phyloP scores from a whole-genome alignment of 1,140 invertebrate genomes.

The Drosophila tsacasi region DNA sequence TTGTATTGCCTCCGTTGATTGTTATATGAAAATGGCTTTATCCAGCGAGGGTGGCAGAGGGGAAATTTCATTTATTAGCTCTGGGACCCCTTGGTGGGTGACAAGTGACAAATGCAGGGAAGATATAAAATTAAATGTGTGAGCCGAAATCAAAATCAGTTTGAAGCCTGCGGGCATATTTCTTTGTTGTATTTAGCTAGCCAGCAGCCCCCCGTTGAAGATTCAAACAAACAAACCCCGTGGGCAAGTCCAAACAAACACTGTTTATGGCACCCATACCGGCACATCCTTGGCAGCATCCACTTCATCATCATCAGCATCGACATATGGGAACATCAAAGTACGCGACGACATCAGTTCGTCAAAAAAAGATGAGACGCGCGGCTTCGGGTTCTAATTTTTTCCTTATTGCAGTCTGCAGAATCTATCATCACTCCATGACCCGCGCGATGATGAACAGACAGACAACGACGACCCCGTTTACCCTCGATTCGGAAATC shows the following conservation, averaged over 20 bases:
- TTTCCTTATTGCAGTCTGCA: conserved; percentile 56
- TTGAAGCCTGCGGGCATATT: conserved; percentile 21
- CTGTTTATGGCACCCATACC: conserved; percentile 10
- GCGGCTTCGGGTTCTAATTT: conserved; percentile 60
- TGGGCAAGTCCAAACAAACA: conserved; percentile 52
- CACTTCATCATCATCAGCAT: conserved; percentile 24
- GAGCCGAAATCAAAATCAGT: conserved; percentile 60
- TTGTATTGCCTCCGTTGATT: conserved; percentile 67
- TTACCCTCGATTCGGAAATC: conserved; percentile 31
- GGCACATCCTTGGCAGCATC: conserved; percentile 53
- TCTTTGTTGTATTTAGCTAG: background rate
- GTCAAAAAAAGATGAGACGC: conserved; percentile 61
- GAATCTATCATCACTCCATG: conserved; percentile 54
- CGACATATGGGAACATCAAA: conserved; percentile 55
- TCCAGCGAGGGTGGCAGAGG: conserved; percentile 4
- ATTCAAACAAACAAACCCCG: conserved; percentile 51
- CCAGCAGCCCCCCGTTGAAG: conserved; percentile 22
- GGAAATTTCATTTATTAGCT: conserved; percentile 18
- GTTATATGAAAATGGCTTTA: conserved; percentile 57
- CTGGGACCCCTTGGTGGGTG: conserved; percentile 12
- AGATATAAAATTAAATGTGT: conserved; percentile 34
- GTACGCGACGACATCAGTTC: conserved; percentile 71
- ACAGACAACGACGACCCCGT: conserved; percentile 4
- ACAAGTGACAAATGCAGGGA: conserved; percentile 54
- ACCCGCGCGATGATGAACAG: conserved; percentile 32